phyloP scores from a whole-genome alignment of 1,140 invertebrate genomes.

The Druon quercuslanigerum region DNA sequence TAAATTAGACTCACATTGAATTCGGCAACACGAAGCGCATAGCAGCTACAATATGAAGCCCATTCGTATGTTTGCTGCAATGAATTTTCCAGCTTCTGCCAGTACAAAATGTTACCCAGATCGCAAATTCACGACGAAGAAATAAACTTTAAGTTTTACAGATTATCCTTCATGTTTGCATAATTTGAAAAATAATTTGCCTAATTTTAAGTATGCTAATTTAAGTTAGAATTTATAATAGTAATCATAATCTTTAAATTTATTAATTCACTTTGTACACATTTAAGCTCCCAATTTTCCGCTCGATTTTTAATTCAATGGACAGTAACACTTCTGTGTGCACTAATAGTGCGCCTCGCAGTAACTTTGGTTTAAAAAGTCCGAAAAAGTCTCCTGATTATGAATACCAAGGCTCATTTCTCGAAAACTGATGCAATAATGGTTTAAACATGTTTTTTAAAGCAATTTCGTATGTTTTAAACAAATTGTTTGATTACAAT shows the following conservation, averaged over 20 bases:
- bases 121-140: not conserved
- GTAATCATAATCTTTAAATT: not conserved
- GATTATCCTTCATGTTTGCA: slow-evolving; percentile 5
- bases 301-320: not conserved
- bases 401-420: too few relatives aligned
- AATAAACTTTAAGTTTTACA: slow-evolving; percentile 12
- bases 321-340: too few relatives aligned
- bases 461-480: too few relatives aligned
- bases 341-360: too few relatives aligned
- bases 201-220: not conserved
- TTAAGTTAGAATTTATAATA: not conserved
- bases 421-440: too few relatives aligned
- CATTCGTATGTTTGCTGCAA: not conserved
- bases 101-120: not conserved
- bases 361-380: too few relatives aligned
- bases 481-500: too few relatives aligned
- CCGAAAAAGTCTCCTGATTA: too few relatives aligned
- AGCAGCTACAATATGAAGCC: not conserved
- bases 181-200: not conserved
- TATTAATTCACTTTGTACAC: too few relatives aligned
- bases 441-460: too few relatives aligned
- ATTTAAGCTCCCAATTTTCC: not conserved
- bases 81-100: not conserved
- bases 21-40: not conserved
- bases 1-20: slow-evolving; percentile 23